Conservation (phyloP, 2,888 invertebrate genomes). For the Drosophila robusta region DNA sequence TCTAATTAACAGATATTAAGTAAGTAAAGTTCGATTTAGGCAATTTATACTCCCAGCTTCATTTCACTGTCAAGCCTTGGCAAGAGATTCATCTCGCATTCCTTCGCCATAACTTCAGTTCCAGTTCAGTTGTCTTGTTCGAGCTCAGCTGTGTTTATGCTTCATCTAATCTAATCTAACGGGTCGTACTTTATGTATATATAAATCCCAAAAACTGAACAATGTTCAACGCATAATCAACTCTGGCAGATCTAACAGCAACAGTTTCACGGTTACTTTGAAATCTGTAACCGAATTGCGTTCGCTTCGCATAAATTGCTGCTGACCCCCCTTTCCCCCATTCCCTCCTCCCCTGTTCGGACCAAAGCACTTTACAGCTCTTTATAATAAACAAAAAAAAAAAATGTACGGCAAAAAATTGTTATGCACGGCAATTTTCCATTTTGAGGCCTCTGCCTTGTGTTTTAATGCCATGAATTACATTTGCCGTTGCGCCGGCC, state of each 20-base stretch:
- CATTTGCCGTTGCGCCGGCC: slow-evolving; percentile 44
- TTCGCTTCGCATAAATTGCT: slow-evolving; percentile 73
- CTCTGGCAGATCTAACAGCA: slow-evolving; percentile 38
- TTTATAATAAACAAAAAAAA: slow-evolving; percentile 60
- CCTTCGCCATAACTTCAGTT: neutral
- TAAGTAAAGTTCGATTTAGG: no score
- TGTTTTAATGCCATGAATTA: slow-evolving; percentile 76
- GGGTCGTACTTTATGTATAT: slow-evolving; percentile 18
- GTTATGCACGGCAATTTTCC: slow-evolving; percentile 82
- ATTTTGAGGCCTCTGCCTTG: slow-evolving; percentile 75
- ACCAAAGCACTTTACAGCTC: slow-evolving; percentile 58
- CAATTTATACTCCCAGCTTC: no score
- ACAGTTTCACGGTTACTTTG: slow-evolving; percentile 50
- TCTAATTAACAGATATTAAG: no score
- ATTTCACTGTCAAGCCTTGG: no score
- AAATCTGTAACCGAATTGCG: slow-evolving; percentile 65
- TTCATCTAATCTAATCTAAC: slow-evolving; percentile 21
- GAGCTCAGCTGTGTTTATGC: slow-evolving; percentile 3
- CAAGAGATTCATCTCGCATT: neutral
- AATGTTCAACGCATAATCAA: slow-evolving; percentile 60
- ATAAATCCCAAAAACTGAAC: slow-evolving; percentile 36
- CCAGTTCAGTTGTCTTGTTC: slow-evolving; percentile 3
- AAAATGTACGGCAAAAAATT: slow-evolving; percentile 49
- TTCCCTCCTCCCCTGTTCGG: neutral
- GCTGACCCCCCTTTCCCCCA: slow-evolving; percentile 12